A percentile compares a stretch with the other conserved stretches of the same genome.
Evolutionary conservation across 2,888 invertebrate species (phyloP).

Genomic region (Cephus spinipes): DNA sequence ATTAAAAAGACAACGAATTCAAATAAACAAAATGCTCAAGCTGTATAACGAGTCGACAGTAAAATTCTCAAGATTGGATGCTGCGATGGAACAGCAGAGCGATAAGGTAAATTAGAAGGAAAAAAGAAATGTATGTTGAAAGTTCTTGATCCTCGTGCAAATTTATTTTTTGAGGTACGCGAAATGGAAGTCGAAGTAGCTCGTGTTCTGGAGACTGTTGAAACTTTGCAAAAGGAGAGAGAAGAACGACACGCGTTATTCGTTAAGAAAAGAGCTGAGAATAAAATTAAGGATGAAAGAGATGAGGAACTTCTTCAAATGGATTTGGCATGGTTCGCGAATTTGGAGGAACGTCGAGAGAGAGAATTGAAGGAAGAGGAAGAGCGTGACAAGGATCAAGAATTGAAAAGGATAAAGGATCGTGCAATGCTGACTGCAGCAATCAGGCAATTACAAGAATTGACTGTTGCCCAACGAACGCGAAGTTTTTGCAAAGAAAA

Average conservation of each 20-base stretch:
- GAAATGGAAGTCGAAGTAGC: constrained; percentile 9
- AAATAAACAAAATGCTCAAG: constrained; percentile 30
- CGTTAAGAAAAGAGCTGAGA: constrained; percentile 9
- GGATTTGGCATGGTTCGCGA: constrained; percentile 12
- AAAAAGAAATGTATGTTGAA: not conserved
- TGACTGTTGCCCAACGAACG: not conserved
- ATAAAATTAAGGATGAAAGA: constrained; percentile 16
- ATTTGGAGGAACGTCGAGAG: constrained; percentile 13
- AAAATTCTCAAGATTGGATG: constrained; percentile 23
- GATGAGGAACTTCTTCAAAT: constrained; percentile 19
- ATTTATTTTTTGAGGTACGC: constrained; percentile 19
- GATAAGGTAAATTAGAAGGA: not conserved
- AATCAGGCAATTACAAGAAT: constrained; percentile 27
- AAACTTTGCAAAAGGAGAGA: constrained; percentile 8
- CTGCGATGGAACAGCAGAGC: not conserved
- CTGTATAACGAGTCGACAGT: constrained; percentile 15
- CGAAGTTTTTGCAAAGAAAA: not conserved
- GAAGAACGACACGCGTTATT: constrained; percentile 19
- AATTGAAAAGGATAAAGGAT: constrained; percentile 10
- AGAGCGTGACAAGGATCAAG: not conserved
- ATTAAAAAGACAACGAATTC: constrained; percentile 27
- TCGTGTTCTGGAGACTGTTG: constrained; percentile 13
- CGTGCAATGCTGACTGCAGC: constrained; percentile 27
- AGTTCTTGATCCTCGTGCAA: not conserved
- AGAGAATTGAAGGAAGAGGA: constrained; percentile 20